Evolutionary conservation across 2,797 vertebrate species (phyloP).

Genomic region (Sebastes diploproa): DNA sequence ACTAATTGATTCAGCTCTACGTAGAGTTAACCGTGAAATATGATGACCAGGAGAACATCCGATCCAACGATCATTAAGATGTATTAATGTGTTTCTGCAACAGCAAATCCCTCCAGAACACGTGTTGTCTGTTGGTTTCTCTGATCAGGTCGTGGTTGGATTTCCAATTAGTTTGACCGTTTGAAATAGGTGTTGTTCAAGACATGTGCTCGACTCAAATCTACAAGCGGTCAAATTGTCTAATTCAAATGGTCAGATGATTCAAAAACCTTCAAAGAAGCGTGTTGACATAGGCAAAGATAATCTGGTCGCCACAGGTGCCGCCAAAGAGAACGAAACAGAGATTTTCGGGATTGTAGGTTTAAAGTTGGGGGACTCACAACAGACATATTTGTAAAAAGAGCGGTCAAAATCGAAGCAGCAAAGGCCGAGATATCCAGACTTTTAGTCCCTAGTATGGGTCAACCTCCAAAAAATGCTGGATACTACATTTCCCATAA

Average conservation of each 20-base stretch:
- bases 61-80: slow-evolving; percentile 13
- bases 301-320: too few species aligned
- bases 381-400: too few species aligned
- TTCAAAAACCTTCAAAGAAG: background rate
- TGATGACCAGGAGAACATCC: background rate
- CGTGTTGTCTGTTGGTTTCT: too few species aligned
- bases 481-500: background rate
- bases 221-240: background rate
- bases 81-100: slow-evolving; percentile 20
- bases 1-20: background rate
- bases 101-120: slow-evolving; percentile 9
- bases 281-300: background rate
- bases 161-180: background rate
- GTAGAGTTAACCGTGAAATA: background rate
- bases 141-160: background rate
- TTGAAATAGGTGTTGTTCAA: background rate
- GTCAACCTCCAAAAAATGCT: background rate
- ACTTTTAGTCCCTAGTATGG: background rate
- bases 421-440: background rate
- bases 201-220: background rate
- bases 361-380: too few species aligned
- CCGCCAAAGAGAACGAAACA: too few species aligned
- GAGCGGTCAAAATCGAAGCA: background rate
- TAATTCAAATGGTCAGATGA: background rate
- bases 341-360: too few species aligned